Percentiles rank a stretch among this genome's conserved stretches.
These are phyloP conservation scores for Apodemia duryi DNA, from an alignment of 2,888 invertebrate species.

Conservation along the genomic window DNA sequence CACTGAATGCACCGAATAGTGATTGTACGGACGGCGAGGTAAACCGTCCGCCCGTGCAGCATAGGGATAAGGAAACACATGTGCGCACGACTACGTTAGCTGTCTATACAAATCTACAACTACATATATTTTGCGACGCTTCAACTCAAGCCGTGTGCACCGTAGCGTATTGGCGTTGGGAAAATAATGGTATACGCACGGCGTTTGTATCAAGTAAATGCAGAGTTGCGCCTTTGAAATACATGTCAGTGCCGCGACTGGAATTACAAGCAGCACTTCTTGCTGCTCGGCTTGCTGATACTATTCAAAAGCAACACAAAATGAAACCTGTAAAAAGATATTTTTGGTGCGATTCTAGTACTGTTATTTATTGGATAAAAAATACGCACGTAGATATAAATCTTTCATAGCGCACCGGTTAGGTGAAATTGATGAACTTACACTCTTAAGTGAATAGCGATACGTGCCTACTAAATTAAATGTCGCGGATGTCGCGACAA, in stretches of 20 bases:
- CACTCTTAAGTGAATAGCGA: too few relatives aligned
- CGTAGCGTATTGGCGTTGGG: slow-evolving; percentile 27
- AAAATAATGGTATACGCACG: slow-evolving; percentile 5
- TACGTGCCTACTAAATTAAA: too few relatives aligned
- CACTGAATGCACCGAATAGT: too few relatives aligned
- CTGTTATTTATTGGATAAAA: background rate
- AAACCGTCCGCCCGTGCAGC: slow-evolving; percentile 19
- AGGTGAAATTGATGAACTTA: too few relatives aligned
- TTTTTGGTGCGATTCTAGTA: background rate
- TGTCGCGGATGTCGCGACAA: too few relatives aligned
- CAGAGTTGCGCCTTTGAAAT: slow-evolving; percentile 25
- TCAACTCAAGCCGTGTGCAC: slow-evolving; percentile 17
- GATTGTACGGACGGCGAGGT: too few relatives aligned
- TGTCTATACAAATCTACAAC: slow-evolving; percentile 13
- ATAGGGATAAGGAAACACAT: slow-evolving; percentile 5
- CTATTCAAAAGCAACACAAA: slow-evolving; percentile 24
- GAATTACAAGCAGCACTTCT: slow-evolving; percentile 31
- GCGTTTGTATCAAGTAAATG: slow-evolving; percentile 24
- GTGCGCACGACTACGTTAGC: background rate
- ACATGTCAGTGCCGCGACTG: slow-evolving; percentile 22
- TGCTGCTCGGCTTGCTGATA: slow-evolving; percentile 25
- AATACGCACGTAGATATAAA: slow-evolving; percentile 24
- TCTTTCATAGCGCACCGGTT: slow-evolving; percentile 24
- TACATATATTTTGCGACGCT: slow-evolving; percentile 27
- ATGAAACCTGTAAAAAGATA: background rate